A percentile compares a stretch with the other conserved stretches of the same genome.
Evolutionary conservation across 1,140 invertebrate genomes (phyloP).

Genomic region (Drosophila sp.): DNA sequence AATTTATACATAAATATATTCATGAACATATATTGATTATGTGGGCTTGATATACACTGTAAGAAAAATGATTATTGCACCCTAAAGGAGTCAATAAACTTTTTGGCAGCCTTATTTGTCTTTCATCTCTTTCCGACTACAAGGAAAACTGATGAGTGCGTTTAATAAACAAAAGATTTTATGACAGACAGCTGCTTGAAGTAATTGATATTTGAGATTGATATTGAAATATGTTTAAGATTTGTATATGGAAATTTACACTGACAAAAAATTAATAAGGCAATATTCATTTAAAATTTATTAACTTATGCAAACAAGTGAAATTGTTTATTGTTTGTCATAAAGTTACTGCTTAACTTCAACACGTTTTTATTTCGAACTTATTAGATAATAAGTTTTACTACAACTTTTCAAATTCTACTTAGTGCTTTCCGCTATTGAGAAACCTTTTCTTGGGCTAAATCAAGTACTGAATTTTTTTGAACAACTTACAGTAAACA

Average conservation of each 20-base stretch:
- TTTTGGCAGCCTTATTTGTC: constrained; percentile 10
- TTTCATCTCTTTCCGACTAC: constrained; percentile 9
- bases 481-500: no score
- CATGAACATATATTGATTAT: constrained; percentile 17
- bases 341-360: no score
- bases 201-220: neutral
- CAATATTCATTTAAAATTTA: neutral
- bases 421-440: no score
- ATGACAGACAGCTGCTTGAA: constrained; percentile 5
- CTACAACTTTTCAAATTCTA: no score
- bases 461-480: no score
- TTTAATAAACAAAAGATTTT: constrained; percentile 7
- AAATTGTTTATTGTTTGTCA: no score
- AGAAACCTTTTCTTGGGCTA: no score
- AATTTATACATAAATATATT: neutral
- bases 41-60: constrained; percentile 58
- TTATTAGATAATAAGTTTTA: no score
- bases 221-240: neutral
- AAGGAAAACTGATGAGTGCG: constrained; percentile 2
- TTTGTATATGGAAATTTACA: neutral
- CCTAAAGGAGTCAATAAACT: constrained; percentile 11
- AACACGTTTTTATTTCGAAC: no score
- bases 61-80: constrained; percentile 26
- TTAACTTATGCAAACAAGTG: no score
- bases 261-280: neutral